Conservation (phyloP, 2,113 vertebrate species). For the Chiloscyllium plagiosum region DNA sequence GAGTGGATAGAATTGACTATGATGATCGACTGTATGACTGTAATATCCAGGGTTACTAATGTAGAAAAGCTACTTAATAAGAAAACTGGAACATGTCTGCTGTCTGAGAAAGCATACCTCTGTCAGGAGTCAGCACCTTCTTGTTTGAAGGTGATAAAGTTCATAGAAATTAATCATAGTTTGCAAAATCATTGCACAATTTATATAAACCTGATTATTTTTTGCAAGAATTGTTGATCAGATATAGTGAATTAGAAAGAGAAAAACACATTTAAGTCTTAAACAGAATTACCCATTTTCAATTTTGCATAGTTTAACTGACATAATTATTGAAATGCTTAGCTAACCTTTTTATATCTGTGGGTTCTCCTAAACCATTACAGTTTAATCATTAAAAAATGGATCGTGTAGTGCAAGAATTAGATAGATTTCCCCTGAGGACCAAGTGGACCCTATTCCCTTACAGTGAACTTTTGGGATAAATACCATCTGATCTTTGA, state of each 20-base stretch:
- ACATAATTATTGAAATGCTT: neutral
- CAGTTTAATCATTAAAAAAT: neutral
- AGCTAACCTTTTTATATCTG: neutral
- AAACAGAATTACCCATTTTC: neutral
- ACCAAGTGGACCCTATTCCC: conserved; percentile 1
- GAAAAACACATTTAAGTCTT: neutral
- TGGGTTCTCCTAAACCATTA: neutral
- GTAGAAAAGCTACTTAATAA: neutral
- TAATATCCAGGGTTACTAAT: neutral
- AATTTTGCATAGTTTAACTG: neutral
- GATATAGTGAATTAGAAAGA: neutral
- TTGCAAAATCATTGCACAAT: neutral
- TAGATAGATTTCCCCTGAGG: neutral
- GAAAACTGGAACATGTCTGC: neutral
- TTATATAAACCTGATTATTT: neutral
- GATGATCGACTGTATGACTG: neutral
- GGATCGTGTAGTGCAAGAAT: neutral
- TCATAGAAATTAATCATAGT: neutral
- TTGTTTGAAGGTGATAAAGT: neutral
- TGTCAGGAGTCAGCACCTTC: neutral
- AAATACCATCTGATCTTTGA: conserved; percentile 36
- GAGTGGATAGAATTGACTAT: neutral
- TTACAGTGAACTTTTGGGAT: conserved; percentile 32
- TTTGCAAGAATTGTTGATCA: neutral
- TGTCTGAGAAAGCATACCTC: neutral